Evolutionary conservation across 2,113 vertebrate genomes (phyloP).

Genomic region (Sinocyclocheilus grahami): DNA sequence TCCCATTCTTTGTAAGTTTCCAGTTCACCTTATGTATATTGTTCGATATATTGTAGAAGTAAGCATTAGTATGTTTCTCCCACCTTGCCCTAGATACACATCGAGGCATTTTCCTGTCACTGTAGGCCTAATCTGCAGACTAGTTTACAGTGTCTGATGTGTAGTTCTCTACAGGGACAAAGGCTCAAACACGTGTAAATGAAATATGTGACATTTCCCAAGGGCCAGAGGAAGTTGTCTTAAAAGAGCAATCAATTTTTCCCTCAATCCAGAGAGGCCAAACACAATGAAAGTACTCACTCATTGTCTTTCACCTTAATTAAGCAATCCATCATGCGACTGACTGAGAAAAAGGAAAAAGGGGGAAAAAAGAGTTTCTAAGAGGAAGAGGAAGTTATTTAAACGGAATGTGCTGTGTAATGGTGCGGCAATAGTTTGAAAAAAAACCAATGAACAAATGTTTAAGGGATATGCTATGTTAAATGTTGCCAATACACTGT

Average conservation of each 20-base stretch:
- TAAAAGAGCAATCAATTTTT: conserved; percentile 72
- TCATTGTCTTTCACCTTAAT: conserved; percentile 79
- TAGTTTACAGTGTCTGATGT: conserved; percentile 7
- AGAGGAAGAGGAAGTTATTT: not conserved
- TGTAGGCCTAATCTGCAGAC: not conserved
- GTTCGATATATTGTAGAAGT: not conserved
- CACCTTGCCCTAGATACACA: conserved; percentile 11
- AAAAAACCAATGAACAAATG: not conserved
- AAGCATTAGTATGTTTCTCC: not conserved
- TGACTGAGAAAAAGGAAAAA: conserved; percentile 61
- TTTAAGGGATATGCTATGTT: not conserved
- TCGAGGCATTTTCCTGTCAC: not conserved
- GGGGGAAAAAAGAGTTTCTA: conserved; percentile 53
- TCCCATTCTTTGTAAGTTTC: not conserved
- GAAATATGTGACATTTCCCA: conserved; percentile 71
- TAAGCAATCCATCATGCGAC: conserved; percentile 76
- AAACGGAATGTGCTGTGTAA: not conserved
- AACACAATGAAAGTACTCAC: conserved; percentile 77
- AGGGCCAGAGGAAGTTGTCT: conserved; percentile 65
- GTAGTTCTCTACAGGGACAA: conserved; percentile 44
- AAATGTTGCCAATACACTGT: not conserved
- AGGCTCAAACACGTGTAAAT: conserved; percentile 54
- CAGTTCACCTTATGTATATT: not conserved
- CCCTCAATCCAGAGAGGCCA: conserved; percentile 70
- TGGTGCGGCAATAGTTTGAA: not conserved